Evolutionary conservation across 2,113 vertebrate species (phyloP), one percentile per base, ranked within the genome.

Genomic region (Cyanoramphus novaezelandiae): DNA sequence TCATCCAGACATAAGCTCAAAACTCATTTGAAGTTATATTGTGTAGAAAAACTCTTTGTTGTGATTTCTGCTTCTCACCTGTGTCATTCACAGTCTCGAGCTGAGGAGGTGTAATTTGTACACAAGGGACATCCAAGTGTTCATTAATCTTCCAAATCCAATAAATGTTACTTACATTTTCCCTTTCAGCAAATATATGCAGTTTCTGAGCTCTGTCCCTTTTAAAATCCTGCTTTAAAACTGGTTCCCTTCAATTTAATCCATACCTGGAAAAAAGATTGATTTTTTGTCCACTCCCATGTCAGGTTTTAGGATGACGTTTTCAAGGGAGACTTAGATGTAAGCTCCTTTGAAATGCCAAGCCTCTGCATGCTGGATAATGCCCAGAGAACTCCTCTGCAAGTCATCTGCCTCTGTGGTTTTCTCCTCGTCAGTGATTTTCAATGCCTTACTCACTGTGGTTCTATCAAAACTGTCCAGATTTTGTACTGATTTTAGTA

Each of bases 81-180:
- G 14, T 67, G 69, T 86, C 87, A 64, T 27, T 92, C 67, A 39
- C 16, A 72, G 62, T 59, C 72, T 86, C 39, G 43, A 95, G 31
- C 67, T 78, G 33, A 55, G 70, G 55, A 75, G 50, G 15, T 90
- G 64, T 70, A 63, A 90, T 83, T 67, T 90, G 59, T 92, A 65
- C 59, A 41, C 21, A 49, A 63, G 69, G 35, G 63, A 75, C 60
- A 78, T 68, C 60, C 50, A 83, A 60, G 71, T 28, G 20, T 47
- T 95, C 60, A 25, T 83, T 94, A 78, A 64, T 81, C 85, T 94
- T 77, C 60, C 41, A 90, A n/a, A 82, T 92, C 71, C 72, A 90
- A 28, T 81, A 83, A 90, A 47, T 43, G 39, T 88, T 72, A 83
- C 29, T 94, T 82, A 47, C 35, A 7, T 75, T 93, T 86, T 52